Conservation (phyloP, 2,888 invertebrate genomes). For the Pollenia griseotomentosa region DNA sequence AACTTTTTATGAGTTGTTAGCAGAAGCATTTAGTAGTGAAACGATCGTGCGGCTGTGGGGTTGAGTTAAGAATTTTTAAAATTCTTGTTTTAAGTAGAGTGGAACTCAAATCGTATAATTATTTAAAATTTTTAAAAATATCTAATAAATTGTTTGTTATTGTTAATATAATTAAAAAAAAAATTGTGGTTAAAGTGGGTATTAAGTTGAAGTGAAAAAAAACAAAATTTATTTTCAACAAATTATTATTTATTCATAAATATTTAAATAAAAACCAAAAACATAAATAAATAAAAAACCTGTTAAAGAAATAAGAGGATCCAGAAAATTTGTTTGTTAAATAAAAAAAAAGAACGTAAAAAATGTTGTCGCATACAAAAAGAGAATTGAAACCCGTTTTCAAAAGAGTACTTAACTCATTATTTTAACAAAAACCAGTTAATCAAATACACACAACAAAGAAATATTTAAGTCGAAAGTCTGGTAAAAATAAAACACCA, state of each 20-base stretch:
- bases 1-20: constrained; percentile 48
- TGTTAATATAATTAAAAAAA: constrained; percentile 39
- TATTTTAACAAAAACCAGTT: constrained; percentile 54
- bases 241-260: constrained; percentile 19
- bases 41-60: constrained; percentile 48
- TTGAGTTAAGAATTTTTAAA: constrained; percentile 13
- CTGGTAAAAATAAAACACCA: constrained; percentile 22
- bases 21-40: constrained; percentile 55
- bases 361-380: background rate
- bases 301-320: background rate
- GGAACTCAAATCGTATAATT: constrained; percentile 27
- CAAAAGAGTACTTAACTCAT: constrained; percentile 16
- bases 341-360: background rate
- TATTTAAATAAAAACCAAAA: background rate
- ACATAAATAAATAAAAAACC: background rate
- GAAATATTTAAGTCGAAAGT: constrained; percentile 6
- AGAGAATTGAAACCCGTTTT: constrained; percentile 57
- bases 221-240: background rate
- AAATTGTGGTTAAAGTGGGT: constrained; percentile 53
- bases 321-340: background rate
- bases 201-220: constrained; percentile 33
- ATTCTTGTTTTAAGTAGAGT: background rate
- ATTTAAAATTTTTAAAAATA: background rate
- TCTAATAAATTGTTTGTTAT: constrained; percentile 37
- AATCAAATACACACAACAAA: constrained; percentile 34